Conservation (phyloP, 2,888 invertebrate genomes). For the Diploptera punctata region DNA sequence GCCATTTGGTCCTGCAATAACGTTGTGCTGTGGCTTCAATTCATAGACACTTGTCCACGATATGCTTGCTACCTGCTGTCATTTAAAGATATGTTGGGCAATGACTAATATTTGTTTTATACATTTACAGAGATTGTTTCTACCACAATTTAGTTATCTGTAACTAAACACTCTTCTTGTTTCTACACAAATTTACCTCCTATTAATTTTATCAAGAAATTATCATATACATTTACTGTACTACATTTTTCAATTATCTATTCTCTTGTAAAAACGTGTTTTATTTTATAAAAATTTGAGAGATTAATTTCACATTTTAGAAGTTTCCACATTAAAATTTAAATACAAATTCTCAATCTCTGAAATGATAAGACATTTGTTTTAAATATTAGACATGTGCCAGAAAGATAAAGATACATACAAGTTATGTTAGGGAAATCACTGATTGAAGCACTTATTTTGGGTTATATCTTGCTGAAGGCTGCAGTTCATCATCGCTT, state of each 20-base stretch:
- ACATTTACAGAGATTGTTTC: constrained; percentile 5
- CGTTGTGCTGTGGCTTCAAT: too few relatives aligned
- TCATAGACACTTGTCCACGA: too few relatives aligned
- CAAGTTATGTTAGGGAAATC: not conserved
- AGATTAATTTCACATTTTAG: too few relatives aligned
- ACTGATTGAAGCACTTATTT: constrained; percentile 12
- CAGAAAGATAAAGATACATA: not conserved
- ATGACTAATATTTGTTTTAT: not conserved
- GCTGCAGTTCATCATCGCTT: constrained; percentile 24
- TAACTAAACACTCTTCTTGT: not conserved
- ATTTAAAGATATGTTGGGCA: not conserved
- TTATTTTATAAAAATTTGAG: not conserved
- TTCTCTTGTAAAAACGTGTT: not conserved
- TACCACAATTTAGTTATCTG: not conserved
- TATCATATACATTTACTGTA: not conserved
- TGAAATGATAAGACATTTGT: not conserved
- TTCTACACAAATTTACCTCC: not conserved
- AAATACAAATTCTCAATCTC: constrained; percentile 7
- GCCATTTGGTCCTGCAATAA: too few relatives aligned
- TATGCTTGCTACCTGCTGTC: too few relatives aligned
- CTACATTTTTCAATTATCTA: not conserved
- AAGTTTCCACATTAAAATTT: too few relatives aligned
- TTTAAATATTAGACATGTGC: constrained; percentile 4
- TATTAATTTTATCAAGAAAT: not conserved
- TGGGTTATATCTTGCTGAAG: constrained; percentile 24